A percentile compares a stretch with the other conserved stretches of the same genome.
Evolutionary conservation across 2,797 vertebrate genomes (phyloP).

Genomic region (Sebastes baramenuke): DNA sequence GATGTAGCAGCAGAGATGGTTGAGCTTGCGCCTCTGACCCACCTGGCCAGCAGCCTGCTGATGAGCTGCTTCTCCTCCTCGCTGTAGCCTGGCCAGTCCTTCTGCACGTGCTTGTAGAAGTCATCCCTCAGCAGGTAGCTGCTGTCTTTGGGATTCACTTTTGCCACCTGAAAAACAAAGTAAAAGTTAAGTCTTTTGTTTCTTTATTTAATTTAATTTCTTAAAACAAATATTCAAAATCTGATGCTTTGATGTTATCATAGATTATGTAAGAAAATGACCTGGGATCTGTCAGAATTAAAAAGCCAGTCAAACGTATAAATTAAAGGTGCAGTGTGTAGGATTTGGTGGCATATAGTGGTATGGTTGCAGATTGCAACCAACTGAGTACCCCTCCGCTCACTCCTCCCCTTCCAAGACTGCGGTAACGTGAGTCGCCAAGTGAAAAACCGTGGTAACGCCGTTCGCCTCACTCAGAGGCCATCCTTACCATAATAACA

Average conservation of each 20-base stretch:
- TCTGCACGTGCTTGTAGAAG: constrained; percentile 71
- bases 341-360: too few relatives aligned
- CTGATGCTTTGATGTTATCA: neutral
- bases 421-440: too few relatives aligned
- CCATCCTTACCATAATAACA: too few relatives aligned
- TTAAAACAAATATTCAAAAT: neutral
- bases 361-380: too few relatives aligned
- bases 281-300: neutral
- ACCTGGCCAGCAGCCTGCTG: constrained; percentile 79
- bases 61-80: constrained; percentile 82
- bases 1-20: neutral
- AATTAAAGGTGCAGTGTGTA: neutral
- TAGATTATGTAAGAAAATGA: neutral
- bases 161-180: constrained; percentile 75
- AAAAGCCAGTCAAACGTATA: neutral
- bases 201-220: neutral
- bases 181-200: neutral
- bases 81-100: constrained; percentile 79
- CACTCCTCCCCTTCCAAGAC: too few relatives aligned
- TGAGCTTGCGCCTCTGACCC: constrained; percentile 4
- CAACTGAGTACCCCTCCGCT: too few relatives aligned
- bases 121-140: constrained; percentile 81
- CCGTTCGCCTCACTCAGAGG: too few relatives aligned
- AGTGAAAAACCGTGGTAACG: too few relatives aligned
- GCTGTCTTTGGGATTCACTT: constrained; percentile 81